Conservation (phyloP, 1,140 invertebrate genomes). For the Elymnias hypermnestra region DNA sequence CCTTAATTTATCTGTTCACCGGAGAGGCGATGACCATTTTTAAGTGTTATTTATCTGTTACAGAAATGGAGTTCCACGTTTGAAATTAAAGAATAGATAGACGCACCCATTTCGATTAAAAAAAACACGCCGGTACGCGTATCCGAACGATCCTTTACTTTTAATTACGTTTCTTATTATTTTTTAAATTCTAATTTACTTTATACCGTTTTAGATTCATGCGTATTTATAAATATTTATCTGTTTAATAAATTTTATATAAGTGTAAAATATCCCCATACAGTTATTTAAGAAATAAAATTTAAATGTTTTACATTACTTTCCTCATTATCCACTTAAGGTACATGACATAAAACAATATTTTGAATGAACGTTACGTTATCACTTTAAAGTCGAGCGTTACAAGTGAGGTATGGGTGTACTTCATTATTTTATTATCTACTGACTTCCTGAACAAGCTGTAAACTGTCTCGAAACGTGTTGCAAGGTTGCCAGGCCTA, state of each 20-base stretch:
- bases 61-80: conserved; percentile 35
- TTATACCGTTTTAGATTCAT: not conserved
- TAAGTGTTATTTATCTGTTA: conserved; percentile 52
- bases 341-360: not conserved
- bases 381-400: conserved; percentile 6
- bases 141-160: conserved; percentile 10
- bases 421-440: conserved; percentile 20
- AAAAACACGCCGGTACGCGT: conserved; percentile 7
- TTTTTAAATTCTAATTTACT: conserved; percentile 7
- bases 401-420: conserved; percentile 11
- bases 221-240: not conserved
- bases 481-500: not conserved
- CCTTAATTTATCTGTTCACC: conserved; percentile 56
- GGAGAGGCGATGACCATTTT: conserved; percentile 43
- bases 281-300: no score
- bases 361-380: conserved; percentile 11
- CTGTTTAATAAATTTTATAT: no score
- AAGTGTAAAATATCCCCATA: no score
- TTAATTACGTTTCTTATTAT: no score
- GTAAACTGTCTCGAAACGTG: not conserved
- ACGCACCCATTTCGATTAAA: not conserved
- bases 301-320: not conserved
- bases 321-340: conserved; percentile 9
- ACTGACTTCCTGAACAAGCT: conserved; percentile 17
- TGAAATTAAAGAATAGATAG: conserved; percentile 22